Evolutionary conservation across 2,113 vertebrate genomes (phyloP).

Genomic region (Antechinus flavipes): DNA sequence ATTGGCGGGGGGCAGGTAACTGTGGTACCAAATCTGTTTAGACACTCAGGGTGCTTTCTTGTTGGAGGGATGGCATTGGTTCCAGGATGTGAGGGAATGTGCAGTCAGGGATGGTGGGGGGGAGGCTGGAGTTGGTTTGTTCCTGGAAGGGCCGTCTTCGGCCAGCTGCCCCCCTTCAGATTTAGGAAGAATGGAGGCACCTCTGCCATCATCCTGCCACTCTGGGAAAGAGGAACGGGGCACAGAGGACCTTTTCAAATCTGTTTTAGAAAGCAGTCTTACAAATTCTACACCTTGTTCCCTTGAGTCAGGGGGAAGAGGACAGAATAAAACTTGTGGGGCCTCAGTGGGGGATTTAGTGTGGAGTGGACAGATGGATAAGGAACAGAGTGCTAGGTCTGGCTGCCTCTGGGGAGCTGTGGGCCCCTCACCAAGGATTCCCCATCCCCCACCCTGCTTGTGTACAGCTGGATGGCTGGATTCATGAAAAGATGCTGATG

Average conservation of each 20-base stretch:
- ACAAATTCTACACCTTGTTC: background rate
- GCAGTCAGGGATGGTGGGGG: background rate
- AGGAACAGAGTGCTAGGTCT: background rate
- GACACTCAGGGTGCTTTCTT: background rate
- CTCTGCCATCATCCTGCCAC: background rate
- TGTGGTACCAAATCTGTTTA: background rate
- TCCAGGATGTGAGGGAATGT: background rate
- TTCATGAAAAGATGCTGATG: constrained; percentile 95
- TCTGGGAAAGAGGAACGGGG: background rate
- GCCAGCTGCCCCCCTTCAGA: too few relatives aligned
- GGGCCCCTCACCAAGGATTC: constrained; percentile 18
- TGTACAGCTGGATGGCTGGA: constrained; percentile 93
- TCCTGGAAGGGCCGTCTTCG: background rate
- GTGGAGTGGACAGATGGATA: background rate
- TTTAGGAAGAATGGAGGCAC: background rate
- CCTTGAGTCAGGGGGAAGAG: background rate
- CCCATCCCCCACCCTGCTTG: background rate
- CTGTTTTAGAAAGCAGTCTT: background rate
- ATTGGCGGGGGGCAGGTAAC: background rate
- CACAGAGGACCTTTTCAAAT: background rate
- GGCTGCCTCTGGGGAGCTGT: background rate
- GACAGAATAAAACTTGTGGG: background rate
- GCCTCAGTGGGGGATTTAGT: background rate
- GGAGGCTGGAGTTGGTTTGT: background rate
- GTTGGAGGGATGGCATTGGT: background rate